Evolutionary conservation across 2,113 vertebrate genomes (phyloP).

Genomic region (Erinaceus europaeus): DNA sequence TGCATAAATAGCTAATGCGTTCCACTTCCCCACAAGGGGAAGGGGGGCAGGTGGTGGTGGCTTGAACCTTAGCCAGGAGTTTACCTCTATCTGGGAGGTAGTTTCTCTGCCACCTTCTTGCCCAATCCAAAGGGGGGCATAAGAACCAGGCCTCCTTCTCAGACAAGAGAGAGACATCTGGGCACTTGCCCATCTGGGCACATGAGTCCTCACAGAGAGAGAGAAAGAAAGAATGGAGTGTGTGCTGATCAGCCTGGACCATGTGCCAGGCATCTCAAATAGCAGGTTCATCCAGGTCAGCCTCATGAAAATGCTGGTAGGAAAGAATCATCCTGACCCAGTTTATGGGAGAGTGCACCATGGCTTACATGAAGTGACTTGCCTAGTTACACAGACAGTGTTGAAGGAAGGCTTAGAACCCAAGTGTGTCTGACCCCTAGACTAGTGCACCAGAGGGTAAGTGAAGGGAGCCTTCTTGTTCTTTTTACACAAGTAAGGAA

Average conservation of each 20-base stretch:
- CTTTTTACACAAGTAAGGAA: conserved; percentile 9
- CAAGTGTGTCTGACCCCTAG: neutral
- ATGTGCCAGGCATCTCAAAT: neutral
- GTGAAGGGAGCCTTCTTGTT: neutral
- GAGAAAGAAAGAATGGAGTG: neutral
- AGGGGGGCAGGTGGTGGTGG: neutral
- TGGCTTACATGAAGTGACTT: neutral
- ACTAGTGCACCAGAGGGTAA: neutral
- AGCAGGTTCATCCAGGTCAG: conserved; percentile 14
- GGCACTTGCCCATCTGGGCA: neutral
- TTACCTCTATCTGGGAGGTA: neutral
- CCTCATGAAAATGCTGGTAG: neutral
- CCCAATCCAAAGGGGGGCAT: neutral
- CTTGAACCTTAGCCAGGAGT: neutral
- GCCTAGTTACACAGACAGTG: neutral
- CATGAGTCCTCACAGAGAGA: neutral
- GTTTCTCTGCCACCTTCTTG: conserved; percentile 30
- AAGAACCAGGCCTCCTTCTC: conserved; percentile 2
- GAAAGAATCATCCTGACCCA: neutral
- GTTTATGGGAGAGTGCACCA: neutral
- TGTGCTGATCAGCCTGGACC: neutral
- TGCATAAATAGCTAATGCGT: neutral
- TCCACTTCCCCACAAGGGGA: neutral
- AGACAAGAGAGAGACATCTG: neutral
- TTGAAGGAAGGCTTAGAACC: neutral